These are phyloP conservation scores for Drosophila prostipennis DNA, from an alignment of 2,888 invertebrate species.

Conservation along the genomic window DNA sequence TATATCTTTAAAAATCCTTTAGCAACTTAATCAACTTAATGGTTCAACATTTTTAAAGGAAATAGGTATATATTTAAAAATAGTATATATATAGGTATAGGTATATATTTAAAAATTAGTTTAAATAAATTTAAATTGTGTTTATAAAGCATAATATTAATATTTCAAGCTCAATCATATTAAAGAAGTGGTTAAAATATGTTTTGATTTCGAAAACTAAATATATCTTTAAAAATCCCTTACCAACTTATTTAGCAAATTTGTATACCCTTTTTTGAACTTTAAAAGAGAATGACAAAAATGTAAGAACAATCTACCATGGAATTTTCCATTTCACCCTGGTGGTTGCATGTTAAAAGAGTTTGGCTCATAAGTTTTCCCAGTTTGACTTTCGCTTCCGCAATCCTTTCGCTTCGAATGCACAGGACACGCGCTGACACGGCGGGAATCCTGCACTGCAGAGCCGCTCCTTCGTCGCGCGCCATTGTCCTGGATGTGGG, in stretches of 20 bases:
- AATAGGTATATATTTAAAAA: no score
- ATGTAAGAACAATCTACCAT: neutral
- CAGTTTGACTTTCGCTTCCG: conserved; percentile 25
- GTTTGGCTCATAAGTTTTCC: conserved; percentile 5
- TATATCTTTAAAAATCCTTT: no score
- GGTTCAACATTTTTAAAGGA: no score
- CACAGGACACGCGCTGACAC: conserved; percentile 24
- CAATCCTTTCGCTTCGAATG: conserved; percentile 15
- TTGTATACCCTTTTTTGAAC: neutral
- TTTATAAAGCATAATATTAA: no score
- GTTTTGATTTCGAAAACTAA: no score
- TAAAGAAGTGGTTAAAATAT: no score
- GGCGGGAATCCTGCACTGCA: neutral
- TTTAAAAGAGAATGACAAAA: neutral
- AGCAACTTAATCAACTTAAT: no score
- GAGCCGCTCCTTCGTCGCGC: conserved; percentile 1
- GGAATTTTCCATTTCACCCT: conserved; percentile 1
- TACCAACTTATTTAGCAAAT: neutral
- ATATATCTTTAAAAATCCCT: neutral
- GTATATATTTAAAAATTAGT: no score
- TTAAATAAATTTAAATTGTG: no score
- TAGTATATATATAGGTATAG: no score
- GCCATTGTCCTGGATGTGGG: conserved; percentile 1
- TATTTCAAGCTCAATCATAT: no score
- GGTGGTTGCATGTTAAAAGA: no score